Conservation (phyloP, 2,888 invertebrate species). For the Xylota segnis region DNA sequence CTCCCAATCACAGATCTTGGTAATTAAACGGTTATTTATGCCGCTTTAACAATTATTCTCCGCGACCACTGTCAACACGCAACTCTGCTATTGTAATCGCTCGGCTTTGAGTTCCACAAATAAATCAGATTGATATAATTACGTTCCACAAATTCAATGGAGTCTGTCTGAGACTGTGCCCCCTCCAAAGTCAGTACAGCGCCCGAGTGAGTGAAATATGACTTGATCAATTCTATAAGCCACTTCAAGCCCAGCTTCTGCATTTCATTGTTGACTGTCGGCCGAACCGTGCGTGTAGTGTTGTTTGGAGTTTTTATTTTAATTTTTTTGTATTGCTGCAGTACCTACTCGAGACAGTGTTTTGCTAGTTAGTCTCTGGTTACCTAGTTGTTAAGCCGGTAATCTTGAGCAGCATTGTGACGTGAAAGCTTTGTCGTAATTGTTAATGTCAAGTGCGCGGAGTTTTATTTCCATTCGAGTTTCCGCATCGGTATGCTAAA, state of each 20-base stretch:
- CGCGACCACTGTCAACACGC: conserved; percentile 8
- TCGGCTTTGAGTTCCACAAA: conserved; percentile 31
- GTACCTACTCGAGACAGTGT: not conserved
- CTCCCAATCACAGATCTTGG: not conserved
- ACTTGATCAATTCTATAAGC: conserved; percentile 30
- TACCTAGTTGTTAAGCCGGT: conserved; percentile 25
- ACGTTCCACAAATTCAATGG: conserved; percentile 51
- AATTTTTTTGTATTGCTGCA: not conserved
- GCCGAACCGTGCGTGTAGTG: conserved; percentile 9
- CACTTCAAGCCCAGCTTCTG: conserved; percentile 47
- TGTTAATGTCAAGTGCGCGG: conserved; percentile 41
- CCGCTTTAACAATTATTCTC: conserved; percentile 1
- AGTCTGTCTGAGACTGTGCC: conserved; percentile 1
- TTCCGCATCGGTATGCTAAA: conserved; percentile 61
- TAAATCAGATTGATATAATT: conserved; percentile 5
- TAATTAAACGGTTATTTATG: conserved; percentile 45
- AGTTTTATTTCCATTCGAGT: conserved; percentile 36
- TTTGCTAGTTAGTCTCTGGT: not conserved
- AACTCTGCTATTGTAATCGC: conserved; percentile 20
- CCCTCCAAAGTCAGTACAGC: conserved; percentile 2
- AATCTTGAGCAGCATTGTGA: conserved; percentile 48
- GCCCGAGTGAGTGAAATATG: conserved; percentile 52
- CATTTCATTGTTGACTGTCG: conserved; percentile 46
- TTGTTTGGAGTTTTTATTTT: not conserved
- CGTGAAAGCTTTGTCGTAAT: conserved; percentile 38